Conservation (phyloP, 2,888 invertebrate genomes). For the Philopedon plagiatum region DNA sequence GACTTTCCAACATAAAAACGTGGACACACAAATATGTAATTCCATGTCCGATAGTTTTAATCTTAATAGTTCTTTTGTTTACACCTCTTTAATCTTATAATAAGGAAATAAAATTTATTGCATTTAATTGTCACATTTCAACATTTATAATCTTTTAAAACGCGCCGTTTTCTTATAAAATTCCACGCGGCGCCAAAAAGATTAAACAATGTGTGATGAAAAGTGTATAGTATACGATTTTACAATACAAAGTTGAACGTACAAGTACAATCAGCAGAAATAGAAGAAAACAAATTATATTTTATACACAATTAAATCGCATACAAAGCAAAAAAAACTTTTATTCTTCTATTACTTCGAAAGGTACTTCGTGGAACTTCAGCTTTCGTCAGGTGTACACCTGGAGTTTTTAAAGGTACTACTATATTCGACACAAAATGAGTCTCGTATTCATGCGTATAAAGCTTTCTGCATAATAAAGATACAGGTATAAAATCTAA, state of each 20-base stretch:
- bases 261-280: constrained; percentile 19
- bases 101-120: constrained; percentile 16
- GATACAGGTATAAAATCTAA: constrained; percentile 1
- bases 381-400: constrained; percentile 9
- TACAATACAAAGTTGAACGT: constrained; percentile 25
- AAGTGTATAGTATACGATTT: constrained; percentile 20
- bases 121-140: constrained; percentile 33
- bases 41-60: background rate
- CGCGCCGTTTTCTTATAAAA: constrained; percentile 36
- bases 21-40: too few relatives aligned
- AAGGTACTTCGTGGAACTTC: background rate
- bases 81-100: constrained; percentile 6
- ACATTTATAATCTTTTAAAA: constrained; percentile 32
- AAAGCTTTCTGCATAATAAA: constrained; percentile 10
- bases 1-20: too few relatives aligned
- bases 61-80: background rate
- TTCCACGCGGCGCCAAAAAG: constrained; percentile 44
- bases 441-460: background rate
- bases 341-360: background rate
- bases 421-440: constrained; percentile 3
- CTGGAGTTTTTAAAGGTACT: background rate
- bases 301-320: background rate
- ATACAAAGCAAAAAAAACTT: background rate
- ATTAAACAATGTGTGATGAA: constrained; percentile 47
- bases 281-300: constrained; percentile 4